phyloP scores from a whole-genome alignment of 2,888 invertebrate species.

The Conomelus anceps region DNA sequence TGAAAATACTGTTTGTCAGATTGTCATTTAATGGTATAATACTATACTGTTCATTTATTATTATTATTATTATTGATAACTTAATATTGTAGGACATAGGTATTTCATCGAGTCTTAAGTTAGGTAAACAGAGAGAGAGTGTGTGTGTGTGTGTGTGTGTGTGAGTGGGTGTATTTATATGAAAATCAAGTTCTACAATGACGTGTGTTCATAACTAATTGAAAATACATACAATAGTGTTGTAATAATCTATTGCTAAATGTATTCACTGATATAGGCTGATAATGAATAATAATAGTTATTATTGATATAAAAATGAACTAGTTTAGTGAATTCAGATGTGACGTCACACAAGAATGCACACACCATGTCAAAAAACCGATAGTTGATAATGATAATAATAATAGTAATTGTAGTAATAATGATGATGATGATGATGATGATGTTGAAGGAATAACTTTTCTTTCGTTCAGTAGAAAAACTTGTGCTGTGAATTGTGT shows the following conservation, averaged over 20 bases:
- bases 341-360: neutral
- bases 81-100: neutral
- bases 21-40: neutral
- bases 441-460: neutral
- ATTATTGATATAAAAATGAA: neutral
- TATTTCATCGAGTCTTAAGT: neutral
- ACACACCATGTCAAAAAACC: neutral
- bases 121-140: too few species aligned
- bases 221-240: neutral
- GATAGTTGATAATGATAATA: neutral
- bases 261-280: neutral
- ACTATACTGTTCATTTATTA: neutral
- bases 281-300: neutral
- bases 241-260: neutral
- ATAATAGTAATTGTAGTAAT: too few species aligned
- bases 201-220: neutral
- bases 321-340: neutral
- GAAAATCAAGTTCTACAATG: neutral
- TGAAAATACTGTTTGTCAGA: neutral
- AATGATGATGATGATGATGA: neutral
- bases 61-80: neutral
- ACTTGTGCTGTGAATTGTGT: conserved; percentile 26
- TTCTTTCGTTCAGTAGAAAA: conserved; percentile 6
- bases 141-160: neutral
- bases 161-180: neutral